Base-by-base conservation (phyloP, 2,888 invertebrate genomes). In the Cryptocephalus moraei region DNA sequence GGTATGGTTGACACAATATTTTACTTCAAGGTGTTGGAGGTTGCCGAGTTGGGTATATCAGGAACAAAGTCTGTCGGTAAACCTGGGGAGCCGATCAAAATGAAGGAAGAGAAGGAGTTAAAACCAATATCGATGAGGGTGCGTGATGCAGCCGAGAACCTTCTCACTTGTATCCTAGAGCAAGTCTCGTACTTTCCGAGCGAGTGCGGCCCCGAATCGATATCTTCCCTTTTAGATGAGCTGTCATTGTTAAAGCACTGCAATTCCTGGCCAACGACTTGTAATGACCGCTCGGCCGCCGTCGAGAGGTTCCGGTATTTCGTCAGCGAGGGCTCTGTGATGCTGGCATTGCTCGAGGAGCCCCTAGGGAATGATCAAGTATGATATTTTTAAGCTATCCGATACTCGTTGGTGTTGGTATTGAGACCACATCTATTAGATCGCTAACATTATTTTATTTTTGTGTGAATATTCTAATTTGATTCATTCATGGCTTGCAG, bases 61-160 rank as follows among this genome's bases (percentile, higher is more conserved):
- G 99, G 99, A 11, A 84, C 91, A 8, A 96, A 95, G 73, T 87
- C 87, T 47, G 76, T 83, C 41, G 84, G 84, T 52, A 92, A 93
- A 70, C 86, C 87, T 0, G 90, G 91, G 8, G 94, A 94, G 63
- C 81, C 85, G 9, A 81, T 91, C 0, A 89, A 89, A 69, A 86
- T 91, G 80, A 96, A 96, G 67, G 92, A 93, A 57, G 92, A 94
- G 57, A 97, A 97, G 66, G 91, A 93, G 70, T 68, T 94, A 50
- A 96, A 95, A 66, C 96, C 99, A 0, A 96, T 93, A 0, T 97
- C 97, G 0, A 91, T 95, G 86, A 77, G 99, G 56, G 99, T 99
- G 0, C 81, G 94, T 49, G 97, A 99, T 72, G 95, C 97, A 0
- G 99, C 97, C 0, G 97, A 99, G 70, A 89, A 89, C 53, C 74